phyloP scores from a whole-genome alignment of 2,797 vertebrate genomes.

The Pipistrellus pygmaeus region DNA sequence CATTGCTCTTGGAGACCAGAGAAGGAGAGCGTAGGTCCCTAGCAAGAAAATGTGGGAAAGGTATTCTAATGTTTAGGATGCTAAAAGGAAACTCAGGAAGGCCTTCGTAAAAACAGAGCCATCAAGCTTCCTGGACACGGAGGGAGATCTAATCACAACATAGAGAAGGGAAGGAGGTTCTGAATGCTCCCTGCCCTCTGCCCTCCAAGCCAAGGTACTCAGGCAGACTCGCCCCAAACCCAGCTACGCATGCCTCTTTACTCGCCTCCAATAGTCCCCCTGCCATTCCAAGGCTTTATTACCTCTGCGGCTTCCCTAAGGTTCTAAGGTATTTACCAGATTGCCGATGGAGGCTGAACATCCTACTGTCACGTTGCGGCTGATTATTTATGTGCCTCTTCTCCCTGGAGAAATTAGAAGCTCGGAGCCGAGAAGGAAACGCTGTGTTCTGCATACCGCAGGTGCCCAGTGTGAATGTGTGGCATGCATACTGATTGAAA shows the following conservation, averaged over 20 bases:
- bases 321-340: not conserved
- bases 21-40: not conserved
- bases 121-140: not conserved
- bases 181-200: not conserved
- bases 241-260: not conserved
- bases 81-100: not conserved
- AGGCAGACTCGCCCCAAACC: not conserved
- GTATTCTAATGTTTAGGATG: not conserved
- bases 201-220: not conserved
- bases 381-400: not conserved
- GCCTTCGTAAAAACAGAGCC: not conserved
- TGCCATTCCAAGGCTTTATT: not conserved
- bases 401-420: slow-evolving; percentile 48
- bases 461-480: not conserved
- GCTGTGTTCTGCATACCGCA: not conserved
- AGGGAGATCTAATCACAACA: not conserved
- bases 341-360: not conserved
- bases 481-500: not conserved
- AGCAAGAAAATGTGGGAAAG: not conserved
- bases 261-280: not conserved
- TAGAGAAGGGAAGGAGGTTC: not conserved
- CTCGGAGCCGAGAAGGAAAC: not conserved
- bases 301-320: not conserved
- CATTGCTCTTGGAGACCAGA: not conserved
- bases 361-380: not conserved